Evolutionary conservation across 2,797 vertebrate genomes (phyloP).

Genomic region (Phoxinus dragarum): DNA sequence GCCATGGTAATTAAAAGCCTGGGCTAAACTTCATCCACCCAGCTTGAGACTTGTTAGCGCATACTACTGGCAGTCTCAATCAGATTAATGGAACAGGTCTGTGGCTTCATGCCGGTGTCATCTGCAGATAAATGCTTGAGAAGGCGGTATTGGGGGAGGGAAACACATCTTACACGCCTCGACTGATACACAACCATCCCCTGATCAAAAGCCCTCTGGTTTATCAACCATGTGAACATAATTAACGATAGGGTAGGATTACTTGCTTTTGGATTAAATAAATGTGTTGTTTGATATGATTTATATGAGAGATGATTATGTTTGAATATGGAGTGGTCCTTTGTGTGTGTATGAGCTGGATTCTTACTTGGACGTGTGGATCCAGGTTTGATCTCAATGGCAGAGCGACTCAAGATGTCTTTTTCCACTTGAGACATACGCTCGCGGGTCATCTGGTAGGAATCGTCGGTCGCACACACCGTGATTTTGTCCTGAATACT

Average conservation of each 20-base stretch:
- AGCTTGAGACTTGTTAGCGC: conserved; percentile 71
- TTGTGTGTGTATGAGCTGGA: conserved; percentile 23
- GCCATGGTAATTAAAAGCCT: conserved; percentile 67
- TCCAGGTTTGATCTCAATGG: conserved; percentile 81
- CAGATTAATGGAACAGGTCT: conserved; percentile 69
- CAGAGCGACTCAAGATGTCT: conserved; percentile 83
- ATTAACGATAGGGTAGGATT: conserved; percentile 58
- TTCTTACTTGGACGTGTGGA: conserved; percentile 78
- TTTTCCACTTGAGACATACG: conserved; percentile 83
- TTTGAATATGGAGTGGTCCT: background rate
- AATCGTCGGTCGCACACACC: conserved; percentile 85
- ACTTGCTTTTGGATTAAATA: conserved; percentile 56
- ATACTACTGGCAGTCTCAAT: conserved; percentile 70
- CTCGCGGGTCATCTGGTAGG: conserved; percentile 81
- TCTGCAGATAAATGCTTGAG: conserved; percentile 47
- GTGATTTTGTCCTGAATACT: conserved; percentile 89
- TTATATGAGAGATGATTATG: background rate
- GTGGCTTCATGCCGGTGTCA: conserved; percentile 68
- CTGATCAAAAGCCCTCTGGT: conserved; percentile 55
- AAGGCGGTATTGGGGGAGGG: background rate
- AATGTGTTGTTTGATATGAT: conserved; percentile 51
- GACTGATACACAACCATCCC: background rate
- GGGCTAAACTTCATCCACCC: conserved; percentile 67
- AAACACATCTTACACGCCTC: background rate
- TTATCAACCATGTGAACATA: conserved; percentile 68